Conservation (phyloP, 2,113 vertebrate species). For the Boulengeromyrus knoepffleri region DNA sequence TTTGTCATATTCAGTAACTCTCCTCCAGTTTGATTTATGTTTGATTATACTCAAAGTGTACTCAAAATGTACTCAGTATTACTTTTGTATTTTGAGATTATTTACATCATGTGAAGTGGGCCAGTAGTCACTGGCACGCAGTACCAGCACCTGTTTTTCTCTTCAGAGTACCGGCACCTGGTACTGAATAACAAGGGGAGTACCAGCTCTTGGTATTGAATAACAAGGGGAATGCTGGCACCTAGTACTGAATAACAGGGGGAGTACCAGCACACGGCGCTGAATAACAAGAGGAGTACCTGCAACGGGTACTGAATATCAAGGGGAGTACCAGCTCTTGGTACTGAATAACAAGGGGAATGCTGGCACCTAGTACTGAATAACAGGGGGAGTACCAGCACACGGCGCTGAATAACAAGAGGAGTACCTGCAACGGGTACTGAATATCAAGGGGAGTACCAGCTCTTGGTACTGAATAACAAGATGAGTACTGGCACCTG, state of each 20-base stretch:
- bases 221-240: no score
- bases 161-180: not conserved
- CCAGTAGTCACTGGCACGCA: not conserved
- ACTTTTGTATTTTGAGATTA: not conserved
- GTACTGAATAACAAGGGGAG: not conserved
- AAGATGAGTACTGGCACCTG: no score
- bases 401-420: no score
- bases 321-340: no score
- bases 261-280: not conserved
- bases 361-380: no score
- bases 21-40: not conserved
- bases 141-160: not conserved
- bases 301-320: no score
- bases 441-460: no score
- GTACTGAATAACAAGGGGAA: no score
- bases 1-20: not conserved
- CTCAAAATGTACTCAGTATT: not conserved
- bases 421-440: no score
- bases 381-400: no score
- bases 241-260: not conserved
- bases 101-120: not conserved
- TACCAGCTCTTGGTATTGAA: accelerated
- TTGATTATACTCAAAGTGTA: not conserved
- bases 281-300: not conserved
- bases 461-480: no score